Percentiles rank a stretch among this genome's conserved stretches.
Evolutionary conservation across 2,797 vertebrate species (phyloP).

Genomic region (Phataginus tricuspis): DNA sequence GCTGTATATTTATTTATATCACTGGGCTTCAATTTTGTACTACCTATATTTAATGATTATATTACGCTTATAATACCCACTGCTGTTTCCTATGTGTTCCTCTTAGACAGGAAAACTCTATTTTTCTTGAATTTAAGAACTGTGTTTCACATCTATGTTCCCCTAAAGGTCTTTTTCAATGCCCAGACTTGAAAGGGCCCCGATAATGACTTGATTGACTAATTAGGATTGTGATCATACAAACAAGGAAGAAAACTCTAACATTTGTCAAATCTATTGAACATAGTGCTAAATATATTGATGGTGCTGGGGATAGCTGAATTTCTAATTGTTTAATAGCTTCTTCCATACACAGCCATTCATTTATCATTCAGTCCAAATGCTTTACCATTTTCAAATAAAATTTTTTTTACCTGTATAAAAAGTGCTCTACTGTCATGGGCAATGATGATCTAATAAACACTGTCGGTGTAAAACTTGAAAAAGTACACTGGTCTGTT

Average conservation of each 20-base stretch:
- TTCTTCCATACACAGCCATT: neutral
- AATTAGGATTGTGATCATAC: neutral
- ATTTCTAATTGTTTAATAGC: neutral
- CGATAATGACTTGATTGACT: neutral
- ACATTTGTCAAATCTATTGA: neutral
- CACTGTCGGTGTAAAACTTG: neutral
- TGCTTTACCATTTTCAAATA: neutral
- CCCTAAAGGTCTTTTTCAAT: neutral
- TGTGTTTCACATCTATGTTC: neutral
- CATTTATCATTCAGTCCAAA: neutral
- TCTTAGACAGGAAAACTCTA: neutral
- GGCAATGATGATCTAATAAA: constrained; percentile 11
- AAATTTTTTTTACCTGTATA: neutral
- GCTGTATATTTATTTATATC: neutral
- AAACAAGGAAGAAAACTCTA: neutral
- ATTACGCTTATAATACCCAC: neutral
- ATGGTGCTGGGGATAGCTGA: neutral
- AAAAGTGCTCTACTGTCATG: neutral
- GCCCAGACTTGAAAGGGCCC: neutral
- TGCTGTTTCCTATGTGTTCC: neutral
- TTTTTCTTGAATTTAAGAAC: neutral
- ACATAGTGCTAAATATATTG: neutral
- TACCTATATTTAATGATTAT: neutral
- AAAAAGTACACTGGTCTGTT: neutral
- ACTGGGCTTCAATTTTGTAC: neutral